phyloP scores from a whole-genome alignment of 2,888 invertebrate species.

The Latrodectus hesperus region DNA sequence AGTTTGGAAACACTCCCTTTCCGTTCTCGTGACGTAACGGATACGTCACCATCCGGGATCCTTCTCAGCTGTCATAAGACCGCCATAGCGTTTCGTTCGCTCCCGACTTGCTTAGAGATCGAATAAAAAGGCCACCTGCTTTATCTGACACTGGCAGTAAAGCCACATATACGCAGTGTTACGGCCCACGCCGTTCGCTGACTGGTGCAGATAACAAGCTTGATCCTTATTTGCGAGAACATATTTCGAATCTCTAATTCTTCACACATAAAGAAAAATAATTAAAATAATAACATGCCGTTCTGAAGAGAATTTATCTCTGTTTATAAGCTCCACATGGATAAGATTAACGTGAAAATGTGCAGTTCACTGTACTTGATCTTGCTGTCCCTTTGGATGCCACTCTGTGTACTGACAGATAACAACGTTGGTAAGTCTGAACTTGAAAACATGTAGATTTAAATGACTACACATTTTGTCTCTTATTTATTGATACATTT shows the following conservation, averaged over 20 bases:
- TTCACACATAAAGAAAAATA: background rate
- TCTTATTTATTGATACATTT: too few relatives aligned
- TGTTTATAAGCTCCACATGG: slow-evolving; percentile 27
- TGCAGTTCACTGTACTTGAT: slow-evolving; percentile 34
- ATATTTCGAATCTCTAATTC: background rate
- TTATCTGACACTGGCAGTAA: slow-evolving; percentile 46
- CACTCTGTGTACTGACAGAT: slow-evolving; percentile 13
- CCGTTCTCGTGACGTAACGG: slow-evolving; percentile 48
- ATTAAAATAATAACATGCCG: slow-evolving; percentile 17
- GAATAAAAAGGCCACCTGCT: slow-evolving; percentile 64
- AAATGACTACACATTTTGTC: background rate
- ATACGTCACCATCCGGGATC: slow-evolving; percentile 66
- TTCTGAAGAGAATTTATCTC: background rate
- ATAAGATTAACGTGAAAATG: slow-evolving; percentile 13
- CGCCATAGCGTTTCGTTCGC: slow-evolving; percentile 60
- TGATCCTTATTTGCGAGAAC: background rate
- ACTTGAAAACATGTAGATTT: background rate
- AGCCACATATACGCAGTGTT: slow-evolving; percentile 63
- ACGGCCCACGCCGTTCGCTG: slow-evolving; percentile 13
- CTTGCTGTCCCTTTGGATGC: slow-evolving; percentile 30
- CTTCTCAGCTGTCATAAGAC: slow-evolving; percentile 67
- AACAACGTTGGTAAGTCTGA: slow-evolving; percentile 54
- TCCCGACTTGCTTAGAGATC: slow-evolving; percentile 42
- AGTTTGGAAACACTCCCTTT: slow-evolving; percentile 33
- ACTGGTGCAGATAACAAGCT: background rate